These are phyloP conservation scores for Oryzias curvinotus DNA, from an alignment of 2,113 vertebrate genomes.

Conservation along the genomic window DNA sequence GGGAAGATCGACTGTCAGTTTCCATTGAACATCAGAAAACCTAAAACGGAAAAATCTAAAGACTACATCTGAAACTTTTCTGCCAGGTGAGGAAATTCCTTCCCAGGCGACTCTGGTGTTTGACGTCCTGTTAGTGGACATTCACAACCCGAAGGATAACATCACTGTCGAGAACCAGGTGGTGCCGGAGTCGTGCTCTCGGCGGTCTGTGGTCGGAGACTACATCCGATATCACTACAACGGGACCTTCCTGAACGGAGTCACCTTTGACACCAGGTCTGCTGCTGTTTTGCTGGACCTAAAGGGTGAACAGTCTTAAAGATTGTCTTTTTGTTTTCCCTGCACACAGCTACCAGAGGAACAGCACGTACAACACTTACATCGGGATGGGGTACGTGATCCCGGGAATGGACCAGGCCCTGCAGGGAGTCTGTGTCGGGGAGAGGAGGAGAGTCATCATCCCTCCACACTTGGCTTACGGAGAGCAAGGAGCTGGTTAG, in stretches of 20 bases:
- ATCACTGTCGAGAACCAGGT: conserved; percentile 81
- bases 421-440: conserved; percentile 87
- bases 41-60: background rate
- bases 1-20: background rate
- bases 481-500: conserved; percentile 88
- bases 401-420: conserved; percentile 90
- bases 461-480: conserved; percentile 91
- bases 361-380: conserved; percentile 94
- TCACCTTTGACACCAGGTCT: conserved; percentile 91
- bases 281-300: background rate
- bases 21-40: too few species aligned
- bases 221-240: conserved; percentile 97
- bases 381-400: conserved; percentile 95
- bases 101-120: conserved; percentile 90
- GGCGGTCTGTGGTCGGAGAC: conserved; percentile 83
- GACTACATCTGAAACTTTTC: background rate
- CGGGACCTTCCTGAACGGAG: conserved; percentile 87
- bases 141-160: conserved; percentile 92
- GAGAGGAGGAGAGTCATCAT: conserved; percentile 84
- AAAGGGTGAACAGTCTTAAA: background rate
- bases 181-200: conserved; percentile 80
- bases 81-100: conserved; percentile 85
- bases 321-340: background rate
- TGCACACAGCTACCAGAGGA: conserved; percentile 85
- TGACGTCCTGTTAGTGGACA: conserved; percentile 84